Base-by-base conservation (phyloP, 2,113 vertebrate species). In the Pterocles orientalis region DNA sequence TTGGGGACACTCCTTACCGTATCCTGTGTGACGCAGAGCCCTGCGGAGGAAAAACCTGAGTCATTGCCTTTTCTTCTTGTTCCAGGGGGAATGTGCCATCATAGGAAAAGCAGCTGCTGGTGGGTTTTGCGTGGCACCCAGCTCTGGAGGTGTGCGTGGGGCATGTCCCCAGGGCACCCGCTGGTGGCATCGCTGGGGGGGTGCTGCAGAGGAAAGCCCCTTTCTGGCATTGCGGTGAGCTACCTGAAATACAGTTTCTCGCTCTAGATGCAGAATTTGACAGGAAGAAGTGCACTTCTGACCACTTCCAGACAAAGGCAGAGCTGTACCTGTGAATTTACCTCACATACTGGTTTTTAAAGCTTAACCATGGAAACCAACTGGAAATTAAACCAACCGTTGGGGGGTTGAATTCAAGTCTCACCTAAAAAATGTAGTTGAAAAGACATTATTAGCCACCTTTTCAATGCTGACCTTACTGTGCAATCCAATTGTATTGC, bases 1-100 rank as follows among this genome's bases (percentile, higher is more conserved):
- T 24, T 25, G 48, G 62, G 64, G 84, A 29, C 79, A 19, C 86
- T 94, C 95, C 92, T 87, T n/a, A 29, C 70, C 53, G 72, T 68
- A 14, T 3, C 88, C 62, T 25, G 43, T 58, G 28, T 85, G 84
- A 78, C 8, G 36, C 51, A 60, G 64, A 0, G 48, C 58, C 7
- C 24, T 43, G n/a, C 1, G 0, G 3, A 48, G 41, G 75, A 39
- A 93, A 54, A 69, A 7, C 19, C 2, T 85, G 92, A 94, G 75
- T 93, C 92, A 93, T 0, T 3, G 62, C 58, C 47, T 45, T 66
- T 69, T 36, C 83, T 64, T 57, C 79, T 43, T 21, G 7, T 36
- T n/a, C 86, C 58, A 20, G 19, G 18, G 48, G 71, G 25, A 36
- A 36, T 8, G 6, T 0, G 2, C 25, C 39, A 6, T 21, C 19